Evolutionary conservation across 2,888 invertebrate genomes (phyloP), one percentile per base, ranked within the genome.

Genomic region (Hemithea aestivaria): DNA sequence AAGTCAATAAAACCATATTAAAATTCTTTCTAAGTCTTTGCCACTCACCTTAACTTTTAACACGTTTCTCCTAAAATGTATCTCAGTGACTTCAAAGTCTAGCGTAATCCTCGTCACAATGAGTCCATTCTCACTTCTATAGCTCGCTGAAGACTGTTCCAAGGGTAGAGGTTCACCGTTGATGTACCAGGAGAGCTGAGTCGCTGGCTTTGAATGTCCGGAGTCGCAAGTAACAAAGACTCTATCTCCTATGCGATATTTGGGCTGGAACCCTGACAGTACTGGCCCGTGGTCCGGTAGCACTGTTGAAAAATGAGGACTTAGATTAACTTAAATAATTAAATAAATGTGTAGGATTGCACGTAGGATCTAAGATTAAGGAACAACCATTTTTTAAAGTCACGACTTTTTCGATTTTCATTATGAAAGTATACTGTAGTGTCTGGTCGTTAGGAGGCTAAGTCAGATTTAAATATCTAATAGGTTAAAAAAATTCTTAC

Each of bases 141-240:
- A 62, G 3, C 39, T 66, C 1, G 84, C 76, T 6, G 83, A 67
- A 11, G 32, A 41, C 21, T 28, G 10, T 6, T 69, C 66, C 16
- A 77, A 62, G 35, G 89, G 84, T 27, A 89, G 88, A 60, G 91
- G 92, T 61, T 93, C 92, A 27, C 93, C 93, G 76, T 95, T 95
- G 75, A 95, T 92, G 87, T 92, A 92, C 95, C 95, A 95, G 53
- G 90, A 90, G 46, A 95, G 89, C 59, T 90, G 89, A 44, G 92
- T 92, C 3, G 93, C 91, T 5, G 94, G 94, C 60, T 91, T 91
- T 25, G 94, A 94, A 52, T 90, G 88, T 10, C 91, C 91, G 31
- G 94, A 93, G 10, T 92, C 92, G 81, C 95, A 95, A 78, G 93
- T 94, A 50, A 93, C 91, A 47, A 89, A 87, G 31, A 94, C 92